A percentile compares a stretch with the other conserved stretches of the same genome.
phyloP scores from a whole-genome alignment of 2,888 invertebrate genomes.

The Nasonovia ribisnigri region DNA sequence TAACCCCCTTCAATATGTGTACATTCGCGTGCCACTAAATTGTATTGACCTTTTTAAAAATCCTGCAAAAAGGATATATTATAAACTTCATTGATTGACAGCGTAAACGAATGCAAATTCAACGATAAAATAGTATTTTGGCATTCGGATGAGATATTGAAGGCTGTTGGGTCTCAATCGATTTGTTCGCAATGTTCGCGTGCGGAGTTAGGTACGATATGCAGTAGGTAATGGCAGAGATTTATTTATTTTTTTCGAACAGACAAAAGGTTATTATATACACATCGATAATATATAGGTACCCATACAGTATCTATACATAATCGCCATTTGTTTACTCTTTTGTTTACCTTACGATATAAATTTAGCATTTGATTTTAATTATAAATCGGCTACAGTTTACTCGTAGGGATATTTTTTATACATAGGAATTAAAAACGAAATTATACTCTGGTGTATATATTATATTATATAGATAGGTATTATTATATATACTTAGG shows the following conservation, averaged over 20 bases:
- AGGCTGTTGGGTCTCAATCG: neutral
- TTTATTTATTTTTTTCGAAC: neutral
- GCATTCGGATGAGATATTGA: neutral
- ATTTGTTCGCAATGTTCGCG: neutral
- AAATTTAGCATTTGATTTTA: slow-evolving; percentile 23
- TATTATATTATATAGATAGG: neutral
- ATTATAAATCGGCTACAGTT: slow-evolving; percentile 8
- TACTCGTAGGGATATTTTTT: neutral
- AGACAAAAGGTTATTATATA: neutral
- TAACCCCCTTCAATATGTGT: neutral
- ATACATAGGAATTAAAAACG: neutral
- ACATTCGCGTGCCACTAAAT: neutral
- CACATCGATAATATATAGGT: neutral
- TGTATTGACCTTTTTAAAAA: slow-evolving; percentile 18
- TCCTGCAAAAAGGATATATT: neutral
- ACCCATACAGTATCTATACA: neutral
- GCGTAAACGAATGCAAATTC: slow-evolving; percentile 23
- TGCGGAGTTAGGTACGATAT: neutral
- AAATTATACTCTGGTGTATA: neutral
- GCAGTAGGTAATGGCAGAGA: neutral
- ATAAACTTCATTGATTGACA: slow-evolving; percentile 6
- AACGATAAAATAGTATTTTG: slow-evolving; percentile 1
- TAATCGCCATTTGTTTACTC: neutral
- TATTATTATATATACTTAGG: neutral
- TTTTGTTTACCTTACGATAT: neutral